Conservation (phyloP, 2,797 vertebrate species). For the Rallus crepitans region DNA sequence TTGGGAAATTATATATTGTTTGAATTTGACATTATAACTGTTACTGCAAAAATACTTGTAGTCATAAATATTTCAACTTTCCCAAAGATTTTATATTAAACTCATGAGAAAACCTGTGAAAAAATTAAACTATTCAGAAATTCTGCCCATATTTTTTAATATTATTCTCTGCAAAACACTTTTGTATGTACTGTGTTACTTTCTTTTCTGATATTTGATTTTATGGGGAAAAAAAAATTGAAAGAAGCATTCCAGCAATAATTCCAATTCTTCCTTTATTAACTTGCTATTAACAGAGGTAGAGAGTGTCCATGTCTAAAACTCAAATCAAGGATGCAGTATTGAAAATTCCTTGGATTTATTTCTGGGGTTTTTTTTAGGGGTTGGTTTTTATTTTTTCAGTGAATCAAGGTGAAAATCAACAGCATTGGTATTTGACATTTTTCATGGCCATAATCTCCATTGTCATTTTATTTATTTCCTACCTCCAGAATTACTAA, state of each 20-base stretch:
- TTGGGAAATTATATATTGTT: not conserved
- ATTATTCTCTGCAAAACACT: not conserved
- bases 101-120: not conserved
- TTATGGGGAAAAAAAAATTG: not conserved
- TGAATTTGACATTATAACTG: not conserved
- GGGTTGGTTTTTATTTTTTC: not conserved
- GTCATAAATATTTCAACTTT: not conserved
- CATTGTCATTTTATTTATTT: not conserved
- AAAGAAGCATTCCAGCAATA: not conserved
- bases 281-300: not conserved
- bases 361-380: no score
- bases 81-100: not conserved
- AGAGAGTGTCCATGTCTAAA: not conserved
- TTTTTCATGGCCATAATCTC: not conserved
- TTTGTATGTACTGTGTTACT: not conserved
- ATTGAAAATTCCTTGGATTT: not conserved
- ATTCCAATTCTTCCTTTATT: not conserved
- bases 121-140: not conserved
- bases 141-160: not conserved
- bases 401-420: not conserved
- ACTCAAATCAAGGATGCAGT: not conserved
- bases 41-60: not conserved
- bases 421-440: not conserved
- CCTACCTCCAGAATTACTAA: not conserved
- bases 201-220: not conserved